A percentile compares a stretch with the other conserved stretches of the same genome.
These are phyloP conservation scores for Clavelina lepadiformis DNA, from an alignment of 23 tunicate genomes.

Conservation along the genomic window DNA sequence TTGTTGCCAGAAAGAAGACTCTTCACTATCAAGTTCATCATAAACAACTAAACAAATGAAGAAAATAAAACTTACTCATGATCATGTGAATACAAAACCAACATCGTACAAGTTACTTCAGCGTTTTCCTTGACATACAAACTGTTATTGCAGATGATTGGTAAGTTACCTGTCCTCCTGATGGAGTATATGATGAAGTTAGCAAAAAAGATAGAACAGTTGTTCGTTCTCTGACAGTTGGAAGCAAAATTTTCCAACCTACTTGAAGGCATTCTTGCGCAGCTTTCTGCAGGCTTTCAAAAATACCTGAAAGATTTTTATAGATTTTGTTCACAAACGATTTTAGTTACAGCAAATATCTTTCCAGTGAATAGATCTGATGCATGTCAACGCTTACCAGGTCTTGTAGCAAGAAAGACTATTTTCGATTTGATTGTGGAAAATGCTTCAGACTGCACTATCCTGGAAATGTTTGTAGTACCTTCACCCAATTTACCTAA, in stretches of 20 bases:
- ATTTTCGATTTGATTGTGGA: conserved; percentile 48
- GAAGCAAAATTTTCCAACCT: conserved; percentile 51
- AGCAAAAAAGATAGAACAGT: conserved; percentile 20
- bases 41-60: conserved; percentile 19
- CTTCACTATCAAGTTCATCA: conserved; percentile 29
- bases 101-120: neutral
- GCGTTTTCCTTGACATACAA: neutral
- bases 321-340: neutral
- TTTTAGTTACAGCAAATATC: neutral
- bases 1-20: conserved; percentile 32
- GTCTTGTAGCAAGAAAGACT: conserved; percentile 46
- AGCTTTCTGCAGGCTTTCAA: conserved; percentile 10
- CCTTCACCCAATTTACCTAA: no score
- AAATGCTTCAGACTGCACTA: conserved; percentile 3
- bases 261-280: conserved; percentile 71
- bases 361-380: neutral
- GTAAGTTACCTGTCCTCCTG: conserved; percentile 23
- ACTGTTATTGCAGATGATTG: neutral
- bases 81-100: neutral
- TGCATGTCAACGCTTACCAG: conserved; percentile 22
- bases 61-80: neutral
- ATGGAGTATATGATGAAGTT: neutral
- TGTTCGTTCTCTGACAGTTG: conserved; percentile 38
- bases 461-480: no score
- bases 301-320: conserved; percentile 18